Percentiles rank a stretch among this genome's conserved stretches.
Evolutionary conservation across 2,797 vertebrate genomes (phyloP).

Genomic region (Moxostoma hubbsi): DNA sequence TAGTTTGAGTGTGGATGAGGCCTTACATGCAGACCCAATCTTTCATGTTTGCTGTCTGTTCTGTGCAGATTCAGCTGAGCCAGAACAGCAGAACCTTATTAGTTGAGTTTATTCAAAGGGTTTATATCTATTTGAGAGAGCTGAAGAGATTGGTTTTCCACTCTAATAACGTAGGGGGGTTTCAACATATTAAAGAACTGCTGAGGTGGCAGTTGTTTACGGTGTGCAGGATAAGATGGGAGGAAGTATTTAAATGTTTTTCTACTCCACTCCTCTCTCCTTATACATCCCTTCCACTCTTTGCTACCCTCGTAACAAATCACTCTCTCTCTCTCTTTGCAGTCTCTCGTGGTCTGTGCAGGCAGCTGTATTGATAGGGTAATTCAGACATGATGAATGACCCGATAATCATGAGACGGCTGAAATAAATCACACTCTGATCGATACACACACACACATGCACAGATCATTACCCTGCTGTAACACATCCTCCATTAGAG

Average conservation of each 20-base stretch:
- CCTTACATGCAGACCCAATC: background rate
- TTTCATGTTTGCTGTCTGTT: background rate
- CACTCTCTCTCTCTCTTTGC: too few species aligned
- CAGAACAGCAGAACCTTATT: constrained; percentile 5
- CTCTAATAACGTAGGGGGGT: constrained; percentile 26
- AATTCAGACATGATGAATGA: constrained; percentile 98
- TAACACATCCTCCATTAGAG: constrained; percentile 92
- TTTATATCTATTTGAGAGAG: constrained; percentile 15
- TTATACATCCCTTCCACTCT: constrained; percentile 23
- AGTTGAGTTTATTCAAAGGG: constrained; percentile 14
- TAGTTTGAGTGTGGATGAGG: constrained; percentile 12
- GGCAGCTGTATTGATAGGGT: constrained; percentile 88
- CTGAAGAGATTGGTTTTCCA: constrained; percentile 25
- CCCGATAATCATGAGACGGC: constrained; percentile 96
- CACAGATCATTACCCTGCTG: constrained; percentile 90
- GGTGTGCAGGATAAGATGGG: constrained; percentile 18
- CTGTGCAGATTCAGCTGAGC: constrained; percentile 1
- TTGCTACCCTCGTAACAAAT: constrained; percentile 2
- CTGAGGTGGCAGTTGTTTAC: constrained; percentile 43
- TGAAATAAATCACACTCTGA: constrained; percentile 93
- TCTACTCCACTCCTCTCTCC: constrained; percentile 24
- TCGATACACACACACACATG: constrained; percentile 81
- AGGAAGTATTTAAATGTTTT: constrained; percentile 46
- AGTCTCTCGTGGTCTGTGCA: too few species aligned
- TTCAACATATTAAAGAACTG: constrained; percentile 33